A percentile compares a stretch with the other conserved stretches of the same genome.
phyloP scores from a whole-genome alignment of 2,797 vertebrate species.

The Pempheris klunzingeri region DNA sequence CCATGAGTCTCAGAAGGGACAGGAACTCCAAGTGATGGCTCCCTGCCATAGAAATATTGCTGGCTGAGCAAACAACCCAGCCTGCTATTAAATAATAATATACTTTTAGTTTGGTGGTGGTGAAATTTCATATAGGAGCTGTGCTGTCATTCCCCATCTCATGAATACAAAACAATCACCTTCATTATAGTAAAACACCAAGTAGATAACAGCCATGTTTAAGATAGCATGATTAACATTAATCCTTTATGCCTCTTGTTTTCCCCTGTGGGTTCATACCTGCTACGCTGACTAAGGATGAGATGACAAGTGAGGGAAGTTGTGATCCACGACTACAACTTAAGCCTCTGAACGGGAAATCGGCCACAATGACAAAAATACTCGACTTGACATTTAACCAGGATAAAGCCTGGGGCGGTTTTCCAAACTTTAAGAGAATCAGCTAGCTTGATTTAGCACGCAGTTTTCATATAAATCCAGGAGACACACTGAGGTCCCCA shows the following conservation, averaged over 20 bases:
- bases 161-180: constrained; percentile 1
- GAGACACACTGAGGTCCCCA: no score
- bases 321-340: background rate
- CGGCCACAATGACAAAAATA: background rate
- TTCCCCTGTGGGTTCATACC: background rate
- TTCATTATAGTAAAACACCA: background rate
- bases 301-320: background rate
- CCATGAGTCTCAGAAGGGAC: background rate
- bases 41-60: constrained; percentile 6
- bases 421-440: no score
- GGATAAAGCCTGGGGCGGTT: background rate
- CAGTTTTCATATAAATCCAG: no score
- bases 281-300: background rate
- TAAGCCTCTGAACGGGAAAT: background rate
- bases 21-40: background rate
- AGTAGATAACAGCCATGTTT: background rate
- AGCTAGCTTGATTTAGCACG: no score
- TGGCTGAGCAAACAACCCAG: constrained; percentile 7
- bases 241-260: background rate
- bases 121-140: background rate
- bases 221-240: constrained; percentile 7
- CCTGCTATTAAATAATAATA: constrained; percentile 12
- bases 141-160: background rate
- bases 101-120: constrained; percentile 9
- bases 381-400: no score